Percentiles rank a stretch among this genome's conserved stretches.
phyloP scores from a whole-genome alignment of 1,140 invertebrate genomes.

The Zaprionus capensis region DNA sequence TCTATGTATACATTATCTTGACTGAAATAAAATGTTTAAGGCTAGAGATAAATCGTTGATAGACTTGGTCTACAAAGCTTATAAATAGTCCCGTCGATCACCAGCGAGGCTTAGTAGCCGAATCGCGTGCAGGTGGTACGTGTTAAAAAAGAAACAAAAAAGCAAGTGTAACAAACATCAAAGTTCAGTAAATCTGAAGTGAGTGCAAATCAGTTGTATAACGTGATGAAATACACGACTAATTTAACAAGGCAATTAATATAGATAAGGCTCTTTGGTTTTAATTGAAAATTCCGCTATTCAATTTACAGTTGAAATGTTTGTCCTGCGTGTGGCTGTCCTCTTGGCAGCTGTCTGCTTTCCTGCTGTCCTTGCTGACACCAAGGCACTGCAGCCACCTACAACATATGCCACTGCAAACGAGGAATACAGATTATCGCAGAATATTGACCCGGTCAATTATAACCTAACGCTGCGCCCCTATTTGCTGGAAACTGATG shows the following conservation, averaged over 20 bases:
- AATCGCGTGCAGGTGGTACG: constrained; percentile 30
- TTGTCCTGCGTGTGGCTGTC: constrained; percentile 51
- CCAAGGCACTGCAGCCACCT: constrained; percentile 34
- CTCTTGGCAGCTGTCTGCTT: constrained; percentile 52
- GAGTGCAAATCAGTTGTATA: constrained; percentile 25
- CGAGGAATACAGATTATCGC: constrained; percentile 60
- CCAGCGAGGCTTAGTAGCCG: constrained; percentile 47
- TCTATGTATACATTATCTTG: constrained; percentile 67
- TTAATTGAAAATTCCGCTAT: not conserved
- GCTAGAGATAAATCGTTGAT: constrained; percentile 62
- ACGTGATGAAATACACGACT: constrained; percentile 38
- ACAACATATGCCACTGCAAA: constrained; percentile 28
- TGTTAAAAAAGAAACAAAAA: not conserved
- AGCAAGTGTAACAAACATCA: not conserved
- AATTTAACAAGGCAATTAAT: not conserved
- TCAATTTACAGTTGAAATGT: constrained; percentile 44
- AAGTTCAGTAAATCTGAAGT: constrained; percentile 21
- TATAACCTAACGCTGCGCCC: constrained; percentile 88
- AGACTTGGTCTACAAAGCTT: constrained; percentile 31
- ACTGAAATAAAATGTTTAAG: constrained; percentile 68
- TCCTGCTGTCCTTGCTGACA: constrained; percentile 36
- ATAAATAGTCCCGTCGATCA: constrained; percentile 51
- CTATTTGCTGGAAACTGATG: constrained; percentile 85
- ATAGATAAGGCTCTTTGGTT: not conserved
- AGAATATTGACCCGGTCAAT: constrained; percentile 85